Percentiles rank a stretch among this genome's conserved stretches.
These are phyloP conservation scores for Episyrphus balteatus DNA, from an alignment of 1,140 invertebrate species.

Conservation along the genomic window DNA sequence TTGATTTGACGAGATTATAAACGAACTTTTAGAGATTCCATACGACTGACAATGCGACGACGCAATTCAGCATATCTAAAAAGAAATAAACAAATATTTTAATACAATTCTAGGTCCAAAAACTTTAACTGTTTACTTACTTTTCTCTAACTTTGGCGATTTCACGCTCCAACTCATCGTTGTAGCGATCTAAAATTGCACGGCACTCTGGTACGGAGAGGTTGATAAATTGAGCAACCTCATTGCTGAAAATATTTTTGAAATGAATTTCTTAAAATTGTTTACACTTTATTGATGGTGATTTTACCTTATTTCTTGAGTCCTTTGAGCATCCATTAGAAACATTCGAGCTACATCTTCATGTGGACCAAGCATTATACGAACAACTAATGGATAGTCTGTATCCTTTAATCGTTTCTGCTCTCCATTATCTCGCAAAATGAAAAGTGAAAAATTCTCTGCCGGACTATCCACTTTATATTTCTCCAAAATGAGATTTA, in stretches of 20 bases:
- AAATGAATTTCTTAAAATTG: background rate
- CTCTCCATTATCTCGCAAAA: constrained; percentile 74
- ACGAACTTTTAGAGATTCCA: constrained; percentile 61
- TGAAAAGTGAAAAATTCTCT: constrained; percentile 69
- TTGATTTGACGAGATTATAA: constrained; percentile 14
- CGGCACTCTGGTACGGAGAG: constrained; percentile 65
- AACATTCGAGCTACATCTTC: constrained; percentile 72
- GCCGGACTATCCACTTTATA: constrained; percentile 74
- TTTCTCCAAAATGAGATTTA: constrained; percentile 75
- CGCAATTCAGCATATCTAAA: constrained; percentile 54
- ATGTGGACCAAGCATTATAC: constrained; percentile 68
- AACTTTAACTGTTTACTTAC: constrained; percentile 37
- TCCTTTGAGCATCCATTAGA: constrained; percentile 62
- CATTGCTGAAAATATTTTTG: constrained; percentile 30
- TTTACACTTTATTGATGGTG: background rate
- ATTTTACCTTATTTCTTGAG: constrained; percentile 54
- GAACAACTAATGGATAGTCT: constrained; percentile 67
- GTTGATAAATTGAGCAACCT: constrained; percentile 77
- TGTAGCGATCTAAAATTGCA: constrained; percentile 66
- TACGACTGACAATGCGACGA: constrained; percentile 53
- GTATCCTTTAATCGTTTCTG: constrained; percentile 61
- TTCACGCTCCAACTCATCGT: constrained; percentile 65
- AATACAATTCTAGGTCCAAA: background rate
- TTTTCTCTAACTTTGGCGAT: constrained; percentile 56
- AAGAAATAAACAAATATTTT: constrained; percentile 6